phyloP scores from a whole-genome alignment of 2,797 vertebrate species.

The Leptatherina wallacei region DNA sequence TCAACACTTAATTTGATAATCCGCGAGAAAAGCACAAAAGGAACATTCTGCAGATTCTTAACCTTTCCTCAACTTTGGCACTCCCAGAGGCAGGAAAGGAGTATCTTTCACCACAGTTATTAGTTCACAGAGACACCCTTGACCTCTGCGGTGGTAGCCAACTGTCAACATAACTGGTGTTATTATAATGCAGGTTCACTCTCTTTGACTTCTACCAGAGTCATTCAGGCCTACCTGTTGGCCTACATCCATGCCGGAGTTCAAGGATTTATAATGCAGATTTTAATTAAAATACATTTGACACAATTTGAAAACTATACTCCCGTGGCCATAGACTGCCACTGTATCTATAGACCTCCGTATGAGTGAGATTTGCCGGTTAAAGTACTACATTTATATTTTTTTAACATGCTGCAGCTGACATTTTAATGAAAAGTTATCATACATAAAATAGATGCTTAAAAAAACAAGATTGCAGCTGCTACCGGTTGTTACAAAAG shows the following conservation, averaged over 20 bases:
- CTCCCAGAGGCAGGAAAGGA: constrained; percentile 81
- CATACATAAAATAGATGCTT: neutral
- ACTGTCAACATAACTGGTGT: constrained; percentile 78
- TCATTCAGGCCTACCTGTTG: constrained; percentile 46
- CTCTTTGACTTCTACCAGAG: constrained; percentile 61
- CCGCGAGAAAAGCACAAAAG: constrained; percentile 78
- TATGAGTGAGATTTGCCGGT: neutral
- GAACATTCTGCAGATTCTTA: constrained; percentile 83
- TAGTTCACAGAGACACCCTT: constrained; percentile 82
- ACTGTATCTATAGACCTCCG: neutral
- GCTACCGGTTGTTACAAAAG: neutral
- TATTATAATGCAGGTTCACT: constrained; percentile 75
- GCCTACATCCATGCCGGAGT: constrained; percentile 17
- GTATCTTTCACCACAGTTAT: constrained; percentile 83
- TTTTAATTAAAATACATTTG: constrained; percentile 34
- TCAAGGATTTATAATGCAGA: constrained; percentile 9
- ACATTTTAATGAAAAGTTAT: neutral
- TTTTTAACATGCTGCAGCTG: neutral
- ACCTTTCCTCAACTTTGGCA: constrained; percentile 82
- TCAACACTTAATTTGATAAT: constrained; percentile 84
- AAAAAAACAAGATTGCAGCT: constrained; percentile 1
- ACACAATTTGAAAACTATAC: neutral
- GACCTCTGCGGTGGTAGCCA: constrained; percentile 79
- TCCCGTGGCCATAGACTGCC: neutral
- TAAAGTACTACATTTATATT: neutral